Conservation (phyloP, 1,140 invertebrate species). For the Wasmannia auropunctata region DNA sequence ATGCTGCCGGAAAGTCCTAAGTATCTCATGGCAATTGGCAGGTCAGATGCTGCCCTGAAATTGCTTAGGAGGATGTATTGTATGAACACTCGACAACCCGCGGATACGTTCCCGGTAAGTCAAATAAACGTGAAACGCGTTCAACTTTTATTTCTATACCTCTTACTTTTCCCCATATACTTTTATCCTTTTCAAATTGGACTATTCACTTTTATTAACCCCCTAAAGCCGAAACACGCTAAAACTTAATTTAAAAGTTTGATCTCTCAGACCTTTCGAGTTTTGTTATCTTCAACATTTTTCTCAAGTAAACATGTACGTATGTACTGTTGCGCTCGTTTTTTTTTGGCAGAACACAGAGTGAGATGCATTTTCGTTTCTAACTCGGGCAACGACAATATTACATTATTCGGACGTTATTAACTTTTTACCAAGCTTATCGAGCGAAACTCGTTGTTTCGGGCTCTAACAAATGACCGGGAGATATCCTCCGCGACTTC, state of each 20-base stretch:
- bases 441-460: conserved; percentile 41
- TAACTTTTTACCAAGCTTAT: conserved; percentile 53
- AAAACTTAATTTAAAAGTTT: neutral
- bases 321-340: neutral
- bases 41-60: conserved; percentile 79
- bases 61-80: conserved; percentile 83
- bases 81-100: conserved; percentile 80
- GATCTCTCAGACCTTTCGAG: neutral
- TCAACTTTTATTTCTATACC: neutral
- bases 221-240: neutral
- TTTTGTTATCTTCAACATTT: neutral
- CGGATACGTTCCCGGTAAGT: conserved; percentile 83
- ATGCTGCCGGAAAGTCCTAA: conserved; percentile 86
- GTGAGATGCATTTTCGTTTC: conserved; percentile 1
- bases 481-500: conserved; percentile 50
- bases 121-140: neutral
- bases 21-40: conserved; percentile 84
- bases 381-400: conserved; percentile 9
- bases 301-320: neutral
- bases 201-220: neutral
- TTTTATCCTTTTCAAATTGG: neutral
- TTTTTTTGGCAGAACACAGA: neutral
- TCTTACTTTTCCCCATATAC: neutral
- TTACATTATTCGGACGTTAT: conserved; percentile 54
- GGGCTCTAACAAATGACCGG: conserved; percentile 47